Conservation (phyloP, 2,113 vertebrate species). For the Clarias gariepinus region DNA sequence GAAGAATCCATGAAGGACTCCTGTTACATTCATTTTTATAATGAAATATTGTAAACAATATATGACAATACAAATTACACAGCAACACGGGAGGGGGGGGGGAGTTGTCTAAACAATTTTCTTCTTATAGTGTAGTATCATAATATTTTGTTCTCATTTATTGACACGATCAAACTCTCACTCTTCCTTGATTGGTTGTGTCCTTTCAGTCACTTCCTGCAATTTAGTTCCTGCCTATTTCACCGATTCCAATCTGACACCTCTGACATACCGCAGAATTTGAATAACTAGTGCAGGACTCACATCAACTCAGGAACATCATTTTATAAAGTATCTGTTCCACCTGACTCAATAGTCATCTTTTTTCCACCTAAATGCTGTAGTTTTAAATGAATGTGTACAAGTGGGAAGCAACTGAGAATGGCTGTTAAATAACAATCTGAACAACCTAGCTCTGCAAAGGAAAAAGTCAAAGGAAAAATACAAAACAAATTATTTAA, state of each 20-base stretch:
- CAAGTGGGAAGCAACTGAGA: not conserved
- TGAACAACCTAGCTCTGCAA: too few species aligned
- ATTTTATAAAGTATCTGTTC: not conserved
- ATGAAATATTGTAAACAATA: too few species aligned
- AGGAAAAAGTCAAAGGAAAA: too few species aligned
- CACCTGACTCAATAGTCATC: not conserved
- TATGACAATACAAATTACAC: too few species aligned
- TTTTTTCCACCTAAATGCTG: not conserved
- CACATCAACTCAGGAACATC: not conserved
- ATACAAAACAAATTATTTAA: too few species aligned
- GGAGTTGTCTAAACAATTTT: not conserved
- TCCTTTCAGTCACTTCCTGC: slow-evolving; percentile 26
- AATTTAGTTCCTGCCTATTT: not conserved
- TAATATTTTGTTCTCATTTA: not conserved
- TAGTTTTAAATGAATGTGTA: not conserved
- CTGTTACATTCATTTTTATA: too few species aligned
- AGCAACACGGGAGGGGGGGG: not conserved
- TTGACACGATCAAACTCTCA: slow-evolving; percentile 20
- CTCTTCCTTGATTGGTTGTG: slow-evolving; percentile 32
- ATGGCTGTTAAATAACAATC: too few species aligned
- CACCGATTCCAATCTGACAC: slow-evolving; percentile 5
- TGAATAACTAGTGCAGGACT: not conserved
- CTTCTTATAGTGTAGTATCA: not conserved
- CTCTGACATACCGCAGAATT: not conserved
- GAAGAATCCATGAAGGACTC: too few species aligned